Conservation (phyloP, 2,888 invertebrate genomes). For the Noctua pronuba region DNA sequence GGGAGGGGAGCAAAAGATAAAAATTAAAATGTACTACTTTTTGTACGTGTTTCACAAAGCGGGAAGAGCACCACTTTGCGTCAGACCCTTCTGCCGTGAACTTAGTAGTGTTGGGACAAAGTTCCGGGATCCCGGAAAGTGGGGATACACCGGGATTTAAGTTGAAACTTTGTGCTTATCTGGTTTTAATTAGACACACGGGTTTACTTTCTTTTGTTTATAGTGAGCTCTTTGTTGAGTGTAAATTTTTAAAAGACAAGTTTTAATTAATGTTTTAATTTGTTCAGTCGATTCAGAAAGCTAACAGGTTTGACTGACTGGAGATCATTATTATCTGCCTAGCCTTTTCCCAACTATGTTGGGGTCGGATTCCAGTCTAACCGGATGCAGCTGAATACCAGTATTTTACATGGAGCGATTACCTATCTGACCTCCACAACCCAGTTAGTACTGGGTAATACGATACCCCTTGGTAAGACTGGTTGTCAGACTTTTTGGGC, state of each 20-base stretch:
- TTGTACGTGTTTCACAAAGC: constrained; percentile 63
- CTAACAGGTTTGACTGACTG: neutral
- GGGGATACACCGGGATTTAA: constrained; percentile 19
- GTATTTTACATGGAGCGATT: too few species aligned
- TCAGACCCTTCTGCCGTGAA: constrained; percentile 56
- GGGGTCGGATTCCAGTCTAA: too few species aligned
- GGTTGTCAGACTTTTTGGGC: too few species aligned
- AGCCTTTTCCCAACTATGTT: too few species aligned
- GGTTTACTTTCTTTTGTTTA: neutral
- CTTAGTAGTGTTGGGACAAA: constrained; percentile 55
- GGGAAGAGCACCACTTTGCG: constrained; percentile 67
- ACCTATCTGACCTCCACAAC: too few species aligned
- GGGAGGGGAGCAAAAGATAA: constrained; percentile 8
- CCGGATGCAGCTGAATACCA: too few species aligned
- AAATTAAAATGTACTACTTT: constrained; percentile 63
- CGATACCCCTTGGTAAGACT: too few species aligned
- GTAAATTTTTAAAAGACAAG: neutral
- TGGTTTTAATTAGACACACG: constrained; percentile 15
- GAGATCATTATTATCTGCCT: too few species aligned
- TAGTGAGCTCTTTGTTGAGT: neutral
- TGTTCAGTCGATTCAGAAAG: neutral
- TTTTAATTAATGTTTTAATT: neutral
- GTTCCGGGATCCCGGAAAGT: constrained; percentile 22
- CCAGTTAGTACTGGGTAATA: too few species aligned
- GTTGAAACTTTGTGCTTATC: constrained; percentile 4